Evolutionary conservation across 1,140 invertebrate species (phyloP), one percentile per base, ranked within the genome.

Genomic region (Penaeus japonicus): DNA sequence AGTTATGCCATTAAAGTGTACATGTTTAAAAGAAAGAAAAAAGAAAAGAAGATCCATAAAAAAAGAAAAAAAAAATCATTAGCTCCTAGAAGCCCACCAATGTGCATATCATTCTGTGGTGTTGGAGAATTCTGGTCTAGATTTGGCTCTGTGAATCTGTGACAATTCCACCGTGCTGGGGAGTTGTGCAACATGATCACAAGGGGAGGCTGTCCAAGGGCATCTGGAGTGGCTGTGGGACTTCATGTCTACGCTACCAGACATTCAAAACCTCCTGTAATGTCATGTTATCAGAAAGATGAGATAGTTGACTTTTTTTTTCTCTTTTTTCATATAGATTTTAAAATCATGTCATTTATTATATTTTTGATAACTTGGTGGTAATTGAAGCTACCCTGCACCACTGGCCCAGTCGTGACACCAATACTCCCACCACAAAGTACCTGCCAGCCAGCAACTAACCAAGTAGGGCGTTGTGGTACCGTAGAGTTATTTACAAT

Each of bases 371-470:
- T 73, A 73, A 30, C 70, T 73, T 73, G 70, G 27, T 65, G 57
- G 47, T 47, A 47, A 47, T 53, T 59, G 47, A 57, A 55, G 53
- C 27, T 82, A 77, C 81, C 80, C 70, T 84, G 32, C 80, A 82
- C 39, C 80, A 70, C 73, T 54, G 78, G 85, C 70, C 80, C 80
- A 83, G 59, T 57, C 53, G 27, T 39, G 73, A 53, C 80, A 73
- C 70, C 27, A 88, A 57, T n/a, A 75, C 81, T 32, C 87, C 87
- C 83, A 80, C 87, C 78, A 87, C 85, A 88, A 59, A 84, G 87
- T 88, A 88, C 87, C 87, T 88, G 87, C 83, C 87, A 88, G 73
- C 80, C 87, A 88, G 87, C 87, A 88, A 88, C 87, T 88, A 83
- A 88, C 78, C 79, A 87, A 87, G 85, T 87, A 78, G 24, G 79